These are phyloP conservation scores for Loris lydekkerianus DNA, from an alignment of 2,797 vertebrate genomes.

Conservation along the genomic window DNA sequence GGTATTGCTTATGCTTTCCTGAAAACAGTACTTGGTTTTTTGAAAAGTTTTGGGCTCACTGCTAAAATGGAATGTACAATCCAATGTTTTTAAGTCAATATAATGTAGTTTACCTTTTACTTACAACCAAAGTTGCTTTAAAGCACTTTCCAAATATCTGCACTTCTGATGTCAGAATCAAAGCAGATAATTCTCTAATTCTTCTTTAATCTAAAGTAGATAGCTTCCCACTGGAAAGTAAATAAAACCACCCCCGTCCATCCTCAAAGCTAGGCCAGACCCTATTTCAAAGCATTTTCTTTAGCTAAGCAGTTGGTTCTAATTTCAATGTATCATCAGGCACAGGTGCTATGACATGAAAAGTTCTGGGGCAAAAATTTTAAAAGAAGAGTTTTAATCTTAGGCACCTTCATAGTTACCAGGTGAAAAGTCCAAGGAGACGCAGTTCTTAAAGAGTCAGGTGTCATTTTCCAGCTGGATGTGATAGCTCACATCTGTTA, in stretches of 20 bases:
- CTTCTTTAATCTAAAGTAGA: conserved; percentile 65
- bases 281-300: conserved; percentile 55
- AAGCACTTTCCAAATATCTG: conserved; percentile 50
- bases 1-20: conserved; percentile 54
- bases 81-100: conserved; percentile 41
- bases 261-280: not conserved
- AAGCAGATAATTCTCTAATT: conserved; percentile 54
- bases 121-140: conserved; percentile 52
- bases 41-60: not conserved
- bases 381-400: not conserved
- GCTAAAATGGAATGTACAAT: not conserved
- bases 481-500: no score
- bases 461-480: not conserved
- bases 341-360: conserved; percentile 2
- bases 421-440: conserved; percentile 13
- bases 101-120: not conserved
- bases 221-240: conserved; percentile 12
- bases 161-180: conserved; percentile 57
- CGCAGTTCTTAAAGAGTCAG: not conserved
- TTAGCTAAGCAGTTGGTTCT: not conserved
- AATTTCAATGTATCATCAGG: not conserved
- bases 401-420: not conserved
- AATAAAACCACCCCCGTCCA: conserved; percentile 36
- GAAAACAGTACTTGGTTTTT: conserved; percentile 29
- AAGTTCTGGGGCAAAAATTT: not conserved